Base-by-base conservation (phyloP, 2,888 invertebrate genomes). In the Drosophila borealis region DNA sequence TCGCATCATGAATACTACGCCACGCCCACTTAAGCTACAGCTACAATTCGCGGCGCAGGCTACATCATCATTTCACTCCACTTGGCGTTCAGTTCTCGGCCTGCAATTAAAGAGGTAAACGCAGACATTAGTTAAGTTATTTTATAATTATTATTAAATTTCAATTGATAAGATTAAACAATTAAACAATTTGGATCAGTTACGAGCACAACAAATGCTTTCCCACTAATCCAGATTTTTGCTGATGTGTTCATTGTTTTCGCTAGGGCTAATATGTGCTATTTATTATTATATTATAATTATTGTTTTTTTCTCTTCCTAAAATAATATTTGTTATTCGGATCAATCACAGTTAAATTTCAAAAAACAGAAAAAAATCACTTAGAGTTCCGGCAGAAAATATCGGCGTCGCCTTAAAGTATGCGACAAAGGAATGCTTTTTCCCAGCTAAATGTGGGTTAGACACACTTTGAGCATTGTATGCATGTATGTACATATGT, bases 1-100 rank as follows among this genome's bases (percentile, higher is more conserved):
- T 71, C 92, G 91, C 92, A 92, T 91, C 79, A 65, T 91, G 74
- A 56, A 44, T 60, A 54, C 63, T 33, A 29, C 29, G 75, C 78
- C 78, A 63, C 63, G 73, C 64, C 78, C 65, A 74, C 74, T 71
- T 67, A 75, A 70, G 64, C 67, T 57, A 64, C 54, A 61, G 75
- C 60, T 17, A 65, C 59, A 48, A 63, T 64, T 66, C 21, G 33
- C 46, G 41, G 48, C 60, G 14, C 46, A 8, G 44, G 34, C 51
- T 61, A 63, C 64, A 37, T 36, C 74, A 71, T 64, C 49, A 25
- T 71, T 41, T 39, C 61, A 61, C 57, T 51, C 37, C 13, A 10
- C 14, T 25, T 29, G 34, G n/a, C 42, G 11, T 54, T 54, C 34
- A 53, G 39, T 42, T 45, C 17, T 49, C 25, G 25, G 49, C 39